Percentiles rank a stretch among this genome's conserved stretches.
Evolutionary conservation across 1,140 invertebrate species (phyloP).

Genomic region (Laupala kohalensis): DNA sequence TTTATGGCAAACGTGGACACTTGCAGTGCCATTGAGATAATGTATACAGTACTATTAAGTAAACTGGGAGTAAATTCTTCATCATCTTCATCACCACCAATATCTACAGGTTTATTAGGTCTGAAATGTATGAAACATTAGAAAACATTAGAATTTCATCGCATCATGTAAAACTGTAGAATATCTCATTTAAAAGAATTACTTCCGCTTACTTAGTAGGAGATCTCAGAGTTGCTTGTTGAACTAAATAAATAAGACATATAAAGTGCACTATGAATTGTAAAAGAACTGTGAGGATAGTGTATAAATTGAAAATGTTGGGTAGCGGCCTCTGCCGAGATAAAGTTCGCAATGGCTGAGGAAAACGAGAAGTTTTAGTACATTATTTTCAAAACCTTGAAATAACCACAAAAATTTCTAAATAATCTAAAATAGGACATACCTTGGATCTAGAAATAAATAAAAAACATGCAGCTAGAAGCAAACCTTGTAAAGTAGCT

Average conservation of each 20-base stretch:
- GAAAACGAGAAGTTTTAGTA: slow-evolving; percentile 23
- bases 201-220: slow-evolving; percentile 53
- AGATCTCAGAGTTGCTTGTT: slow-evolving; percentile 54
- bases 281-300: slow-evolving; percentile 82
- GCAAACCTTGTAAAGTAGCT: slow-evolving; percentile 86
- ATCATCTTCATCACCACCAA: slow-evolving; percentile 37
- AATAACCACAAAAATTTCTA: background rate
- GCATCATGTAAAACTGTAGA: background rate
- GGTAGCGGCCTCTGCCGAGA: slow-evolving; percentile 90
- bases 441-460: slow-evolving; percentile 98
- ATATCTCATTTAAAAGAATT: slow-evolving; percentile 11
- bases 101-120: slow-evolving; percentile 2
- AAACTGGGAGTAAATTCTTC: slow-evolving; percentile 85
- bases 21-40: slow-evolving; percentile 94
- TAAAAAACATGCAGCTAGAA: slow-evolving; percentile 90
- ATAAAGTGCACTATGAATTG: slow-evolving; percentile 95
- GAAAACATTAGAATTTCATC: no score
- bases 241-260: slow-evolving; percentile 80
- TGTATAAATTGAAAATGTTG: slow-evolving; percentile 98
- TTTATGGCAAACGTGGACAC: slow-evolving; percentile 98
- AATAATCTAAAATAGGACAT: slow-evolving; percentile 9
- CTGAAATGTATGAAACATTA: background rate
- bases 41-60: slow-evolving; percentile 95
- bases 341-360: slow-evolving; percentile 79
- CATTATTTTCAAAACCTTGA: background rate